Conservation (phyloP, 2,113 vertebrate species). For the Bubo bubo region DNA sequence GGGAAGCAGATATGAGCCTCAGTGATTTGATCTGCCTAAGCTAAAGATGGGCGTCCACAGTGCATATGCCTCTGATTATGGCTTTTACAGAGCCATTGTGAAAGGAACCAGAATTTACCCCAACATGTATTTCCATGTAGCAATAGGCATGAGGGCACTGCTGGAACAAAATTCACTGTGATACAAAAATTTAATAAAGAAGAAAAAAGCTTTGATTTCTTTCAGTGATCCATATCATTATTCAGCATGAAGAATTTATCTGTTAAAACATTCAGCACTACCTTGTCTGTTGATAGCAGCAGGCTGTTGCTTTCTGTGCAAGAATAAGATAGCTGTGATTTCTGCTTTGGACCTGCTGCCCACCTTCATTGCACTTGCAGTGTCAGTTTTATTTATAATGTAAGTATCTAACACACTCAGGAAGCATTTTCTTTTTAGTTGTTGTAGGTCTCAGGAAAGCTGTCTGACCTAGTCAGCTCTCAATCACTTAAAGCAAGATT, state of each 20-base stretch:
- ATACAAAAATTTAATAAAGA: neutral
- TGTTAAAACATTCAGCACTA: neutral
- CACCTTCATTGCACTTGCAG: neutral
- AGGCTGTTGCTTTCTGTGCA: neutral
- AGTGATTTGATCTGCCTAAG: neutral
- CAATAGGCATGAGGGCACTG: neutral
- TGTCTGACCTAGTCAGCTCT: neutral
- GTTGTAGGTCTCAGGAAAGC: neutral
- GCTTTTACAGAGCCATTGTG: neutral
- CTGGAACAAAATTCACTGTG: neutral
- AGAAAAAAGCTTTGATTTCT: neutral
- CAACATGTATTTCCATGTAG: neutral
- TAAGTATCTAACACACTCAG: neutral
- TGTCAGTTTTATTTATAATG: neutral
- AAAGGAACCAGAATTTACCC: neutral
- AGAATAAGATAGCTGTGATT: neutral
- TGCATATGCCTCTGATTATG: neutral
- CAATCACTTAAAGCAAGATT: neutral
- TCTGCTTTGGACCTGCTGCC: neutral
- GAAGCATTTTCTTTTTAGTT: neutral
- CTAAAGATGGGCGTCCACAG: neutral
- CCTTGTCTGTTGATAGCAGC: neutral
- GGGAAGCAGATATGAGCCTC: neutral
- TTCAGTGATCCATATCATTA: neutral
- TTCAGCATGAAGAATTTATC: neutral